Evolutionary conservation across 2,113 vertebrate genomes (phyloP), one percentile per base, ranked within the genome.

Genomic region (Colius striatus): DNA sequence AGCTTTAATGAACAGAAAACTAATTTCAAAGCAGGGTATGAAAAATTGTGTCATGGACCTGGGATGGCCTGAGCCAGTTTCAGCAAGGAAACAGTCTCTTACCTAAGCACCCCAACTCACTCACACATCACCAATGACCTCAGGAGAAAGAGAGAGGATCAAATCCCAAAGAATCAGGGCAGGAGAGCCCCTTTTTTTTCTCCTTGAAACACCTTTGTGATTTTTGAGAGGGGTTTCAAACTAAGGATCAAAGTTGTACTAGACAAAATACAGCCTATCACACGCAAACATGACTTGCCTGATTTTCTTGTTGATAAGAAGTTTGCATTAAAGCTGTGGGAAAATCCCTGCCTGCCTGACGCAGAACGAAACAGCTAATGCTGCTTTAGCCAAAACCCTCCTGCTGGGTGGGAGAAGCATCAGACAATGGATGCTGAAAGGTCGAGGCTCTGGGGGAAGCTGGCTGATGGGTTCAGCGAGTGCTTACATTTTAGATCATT

Each of bases 1-100:
- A n/a, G 58, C 50, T 77, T 43, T 29, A 51, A 63, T 13, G 15
- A 84, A 27, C 5, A 38, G 15, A 72, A 51, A 45, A 45, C 18
- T 10, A 1, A 65, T 72, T 78, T 58, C 73, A 38, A 72, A 66
- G 45, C 36, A 29, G 66, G 50, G 22, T 27, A 57, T 18, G 14
- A 30, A 65, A 45, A 72, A 58, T 16, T 23, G 15, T 15, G 19
- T 26, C 51, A 8, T 18, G 2, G 0, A 38, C 27, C 32, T 17
- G 4, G 2, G 45, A 51, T 0, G 29, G 13, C 22, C 22, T 2
- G 0, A 21, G 36, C 9, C 50, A 22, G 4, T 29, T 30, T 51
- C 65, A 45, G 50, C 50, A 9, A 51, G 50, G 5, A 25, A 72
- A 50, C n/a, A 5, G 23, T 13, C 11, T 65, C 58, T 45, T 13